These are phyloP conservation scores for Drosophila biarmipes DNA, from an alignment of 1,140 invertebrate species.

Conservation along the genomic window DNA sequence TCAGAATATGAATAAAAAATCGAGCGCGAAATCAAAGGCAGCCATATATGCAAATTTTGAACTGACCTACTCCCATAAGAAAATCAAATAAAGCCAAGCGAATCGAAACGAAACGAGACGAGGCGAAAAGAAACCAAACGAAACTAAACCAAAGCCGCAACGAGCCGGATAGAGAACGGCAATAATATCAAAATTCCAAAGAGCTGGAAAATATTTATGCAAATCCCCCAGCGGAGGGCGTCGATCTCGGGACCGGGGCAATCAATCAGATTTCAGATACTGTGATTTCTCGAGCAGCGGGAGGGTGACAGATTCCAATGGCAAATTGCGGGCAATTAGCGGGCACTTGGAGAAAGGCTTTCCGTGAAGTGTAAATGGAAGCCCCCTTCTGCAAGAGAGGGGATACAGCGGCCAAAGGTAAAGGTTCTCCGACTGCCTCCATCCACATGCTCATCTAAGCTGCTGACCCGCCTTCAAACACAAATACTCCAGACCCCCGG, in stretches of 20 bases:
- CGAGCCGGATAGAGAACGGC: constrained; percentile 19
- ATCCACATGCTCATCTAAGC: constrained; percentile 47
- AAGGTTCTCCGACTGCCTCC: background rate
- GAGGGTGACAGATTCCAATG: constrained; percentile 32
- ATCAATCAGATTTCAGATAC: constrained; percentile 47
- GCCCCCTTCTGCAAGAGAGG: background rate
- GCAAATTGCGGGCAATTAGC: constrained; percentile 72
- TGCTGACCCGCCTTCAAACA: constrained; percentile 11
- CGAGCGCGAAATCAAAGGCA: constrained; percentile 77
- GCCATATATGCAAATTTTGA: constrained; percentile 79
- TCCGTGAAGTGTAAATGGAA: constrained; percentile 55
- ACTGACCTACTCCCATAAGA: constrained; percentile 82
- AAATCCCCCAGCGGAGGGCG: constrained; percentile 47
- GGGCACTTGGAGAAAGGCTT: constrained; percentile 63
- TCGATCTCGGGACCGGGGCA: constrained; percentile 52
- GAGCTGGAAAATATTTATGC: constrained; percentile 66
- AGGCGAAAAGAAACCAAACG: constrained; percentile 16
- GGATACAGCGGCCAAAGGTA: constrained; percentile 9
- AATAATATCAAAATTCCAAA: constrained; percentile 39
- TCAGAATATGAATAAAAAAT: constrained; percentile 79
- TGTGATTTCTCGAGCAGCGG: constrained; percentile 15
- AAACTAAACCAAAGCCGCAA: constrained; percentile 39
- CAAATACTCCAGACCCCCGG: background rate
- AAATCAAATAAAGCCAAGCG: constrained; percentile 68
- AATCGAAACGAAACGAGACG: constrained; percentile 32